phyloP scores from a whole-genome alignment of 2,888 invertebrate genomes.

The Saturnia pavonia region DNA sequence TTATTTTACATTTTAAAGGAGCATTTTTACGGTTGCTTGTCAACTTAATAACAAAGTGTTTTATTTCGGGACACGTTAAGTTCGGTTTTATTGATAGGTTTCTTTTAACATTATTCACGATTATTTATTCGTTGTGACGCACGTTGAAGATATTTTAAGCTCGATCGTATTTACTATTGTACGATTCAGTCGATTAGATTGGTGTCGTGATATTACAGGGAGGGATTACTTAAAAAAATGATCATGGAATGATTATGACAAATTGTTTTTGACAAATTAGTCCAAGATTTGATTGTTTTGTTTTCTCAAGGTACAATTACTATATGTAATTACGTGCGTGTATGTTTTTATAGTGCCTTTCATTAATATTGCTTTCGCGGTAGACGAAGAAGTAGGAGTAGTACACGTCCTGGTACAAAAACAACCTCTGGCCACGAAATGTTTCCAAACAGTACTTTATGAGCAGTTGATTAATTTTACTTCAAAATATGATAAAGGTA shows the following conservation, averaged over 20 bases:
- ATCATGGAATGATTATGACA: slow-evolving; percentile 7
- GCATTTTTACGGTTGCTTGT: slow-evolving; percentile 82
- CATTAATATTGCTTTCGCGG: neutral
- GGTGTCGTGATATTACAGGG: slow-evolving; percentile 11
- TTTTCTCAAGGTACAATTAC: neutral
- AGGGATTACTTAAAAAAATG: slow-evolving; percentile 12
- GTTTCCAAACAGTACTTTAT: no score
- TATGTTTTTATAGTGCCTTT: neutral
- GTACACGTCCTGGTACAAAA: no score
- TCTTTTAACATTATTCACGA: slow-evolving; percentile 74
- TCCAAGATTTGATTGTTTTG: neutral
- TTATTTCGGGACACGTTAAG: slow-evolving; percentile 78
- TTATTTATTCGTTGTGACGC: slow-evolving; percentile 52
- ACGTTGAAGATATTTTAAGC: slow-evolving; percentile 49
- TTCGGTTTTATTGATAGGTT: slow-evolving; percentile 80
- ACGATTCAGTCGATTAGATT: slow-evolving; percentile 33
- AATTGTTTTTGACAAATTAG: slow-evolving; percentile 2
- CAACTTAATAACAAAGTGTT: slow-evolving; percentile 82
- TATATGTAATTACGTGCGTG: neutral
- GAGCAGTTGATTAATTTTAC: no score
- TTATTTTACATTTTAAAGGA: slow-evolving; percentile 82
- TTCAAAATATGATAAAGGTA: no score
- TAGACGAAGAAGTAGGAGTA: neutral
- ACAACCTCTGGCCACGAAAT: no score
- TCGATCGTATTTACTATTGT: slow-evolving; percentile 31